Evolutionary conservation across 2,113 vertebrate genomes (phyloP).

Genomic region (Ceyx cyanopectus): DNA sequence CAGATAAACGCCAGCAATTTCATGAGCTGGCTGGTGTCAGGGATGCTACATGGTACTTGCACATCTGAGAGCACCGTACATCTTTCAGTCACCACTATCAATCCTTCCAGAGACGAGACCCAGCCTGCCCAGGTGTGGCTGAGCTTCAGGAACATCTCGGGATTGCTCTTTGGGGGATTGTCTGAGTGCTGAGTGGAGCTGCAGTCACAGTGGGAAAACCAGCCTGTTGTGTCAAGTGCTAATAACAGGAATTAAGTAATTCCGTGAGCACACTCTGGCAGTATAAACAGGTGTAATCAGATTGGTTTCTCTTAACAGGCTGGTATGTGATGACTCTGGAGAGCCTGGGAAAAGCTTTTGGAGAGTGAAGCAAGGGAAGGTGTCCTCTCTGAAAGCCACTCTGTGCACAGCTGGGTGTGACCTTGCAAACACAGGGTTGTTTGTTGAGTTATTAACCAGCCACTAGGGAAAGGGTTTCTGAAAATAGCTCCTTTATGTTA

Average conservation of each 20-base stretch:
- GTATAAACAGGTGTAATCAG: background rate
- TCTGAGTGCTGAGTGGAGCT: background rate
- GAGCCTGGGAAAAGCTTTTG: background rate
- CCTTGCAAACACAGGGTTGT: accelerated
- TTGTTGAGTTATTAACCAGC: background rate
- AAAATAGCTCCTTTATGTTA: background rate
- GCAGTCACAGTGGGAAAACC: background rate
- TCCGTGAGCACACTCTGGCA: background rate
- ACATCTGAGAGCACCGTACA: accelerated
- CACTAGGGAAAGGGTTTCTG: background rate
- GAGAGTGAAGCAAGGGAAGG: background rate
- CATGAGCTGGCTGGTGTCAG: background rate
- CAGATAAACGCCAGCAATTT: background rate
- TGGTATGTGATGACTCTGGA: background rate
- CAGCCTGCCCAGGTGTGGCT: background rate
- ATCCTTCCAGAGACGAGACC: background rate
- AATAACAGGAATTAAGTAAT: background rate
- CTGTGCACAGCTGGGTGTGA: accelerated
- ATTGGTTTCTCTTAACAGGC: background rate
- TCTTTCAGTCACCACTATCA: background rate
- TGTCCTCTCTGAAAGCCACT: background rate
- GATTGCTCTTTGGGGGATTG: background rate
- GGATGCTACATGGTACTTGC: accelerated
- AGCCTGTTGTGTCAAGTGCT: background rate
- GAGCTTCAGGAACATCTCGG: background rate